Base-by-base conservation (phyloP, 1,140 invertebrate genomes). In the Saccostrea glomerata region DNA sequence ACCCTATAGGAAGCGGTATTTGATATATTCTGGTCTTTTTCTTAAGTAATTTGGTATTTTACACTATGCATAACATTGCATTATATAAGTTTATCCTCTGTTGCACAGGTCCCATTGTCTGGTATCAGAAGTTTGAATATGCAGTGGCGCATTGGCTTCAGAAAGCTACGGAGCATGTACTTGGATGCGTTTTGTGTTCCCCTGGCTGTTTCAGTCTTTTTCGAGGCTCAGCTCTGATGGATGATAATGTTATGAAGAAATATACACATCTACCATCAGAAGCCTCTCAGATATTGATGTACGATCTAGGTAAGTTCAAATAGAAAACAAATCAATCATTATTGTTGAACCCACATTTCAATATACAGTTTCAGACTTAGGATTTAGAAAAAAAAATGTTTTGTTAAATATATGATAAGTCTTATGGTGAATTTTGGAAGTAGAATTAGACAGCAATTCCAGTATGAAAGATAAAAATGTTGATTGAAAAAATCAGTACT, bases 101-200 rank as follows among this genome's bases (percentile, higher is more conserved):
- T 63, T 7, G 0, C 66, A 36, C 56, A 97, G 98, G 98, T 82
- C 97, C 98, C 7, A 99, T 99, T 98, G 98, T 98, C 84, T 99
- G 98, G 98, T 99, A 99, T 95, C 99, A 99, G 95, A 97, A 98
- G 95, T 99, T 99, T 95, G 99, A 99, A 95, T 99, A 99, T 93
- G 98, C 99, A 85, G 98, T 99, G 95, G 98, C 98, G 92, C 99
- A 99, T 97, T 99, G 99, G 99, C 97, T 99, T 90, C 99, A 99
- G 96, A 99, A 99, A 94, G 98, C 99, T 23, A 99, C 99, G 0
- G 99, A 99, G 95, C 99, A 99, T 93, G 99, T 99, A 30, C 90
- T 94, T 86, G 94, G 93, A 0, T 94, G 94, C 89, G 93, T 94
- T 0, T 87, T 94, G 55, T 94, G 94, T 82, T 93, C 92, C 73